Base-by-base conservation (phyloP, 2,888 invertebrate species). In the Aricia artaxerxes region DNA sequence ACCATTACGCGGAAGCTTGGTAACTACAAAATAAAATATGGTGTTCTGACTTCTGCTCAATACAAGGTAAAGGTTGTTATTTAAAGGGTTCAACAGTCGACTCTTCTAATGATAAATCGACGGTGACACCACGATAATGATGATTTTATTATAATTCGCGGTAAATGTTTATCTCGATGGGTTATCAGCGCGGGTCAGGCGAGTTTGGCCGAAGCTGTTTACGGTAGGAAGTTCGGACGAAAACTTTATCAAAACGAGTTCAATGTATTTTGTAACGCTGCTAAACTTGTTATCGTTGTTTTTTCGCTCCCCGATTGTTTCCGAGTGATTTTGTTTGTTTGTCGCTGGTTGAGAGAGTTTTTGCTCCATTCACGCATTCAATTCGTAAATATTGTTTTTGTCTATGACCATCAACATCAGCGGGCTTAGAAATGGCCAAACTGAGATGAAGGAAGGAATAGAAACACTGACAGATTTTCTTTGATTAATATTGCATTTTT, bases 201-300 rank as follows among this genome's bases (percentile, higher is more conserved):
- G 69, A 16, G 35, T 69, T 69, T 69, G 35, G 13, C 13, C 69
- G 35, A 38, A 38, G 69, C 35, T 69, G 69, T 38, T 69, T 69
- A 13, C 16, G 35, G 69, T 69, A 38, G 13, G 13, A 69, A 35
- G 35, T 69, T 69, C 69, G 6, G 69, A 69, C 69, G 69, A 69
- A 69, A 69, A 69, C 69, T 69, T 35, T 69, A 69, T 38, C 69
- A 35, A 69, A 35, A 69, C 69, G 16, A 69, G 69, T 69, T 69
- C 69, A 69, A 69, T 69, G 69, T 69, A 69, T 69, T 69, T 69
- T 38, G 69, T 69, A 38, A 69, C 69, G 35, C 69, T 31, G 11
- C 64, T 38, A 16, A 69, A 35, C 69, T 69, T 69, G 69, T 69
- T 35, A 69, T 69, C 69, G 69, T 35, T 69, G 35, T 38, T 69